phyloP scores from a whole-genome alignment of 2,113 vertebrate species.

The Grammomys dolichurus region DNA sequence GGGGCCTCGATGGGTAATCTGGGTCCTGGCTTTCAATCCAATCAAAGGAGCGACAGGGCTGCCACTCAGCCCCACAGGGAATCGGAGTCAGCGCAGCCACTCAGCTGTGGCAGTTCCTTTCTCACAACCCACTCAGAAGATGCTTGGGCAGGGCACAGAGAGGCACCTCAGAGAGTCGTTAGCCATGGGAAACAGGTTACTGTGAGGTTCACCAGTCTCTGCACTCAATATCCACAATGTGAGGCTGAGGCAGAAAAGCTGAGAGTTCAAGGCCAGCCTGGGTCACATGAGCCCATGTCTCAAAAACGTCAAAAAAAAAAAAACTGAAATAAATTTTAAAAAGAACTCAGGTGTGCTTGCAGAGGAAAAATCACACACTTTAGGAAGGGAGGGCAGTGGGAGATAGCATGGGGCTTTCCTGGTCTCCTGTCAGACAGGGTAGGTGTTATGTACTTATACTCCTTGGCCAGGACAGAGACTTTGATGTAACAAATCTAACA shows the following conservation, averaged over 20 bases:
- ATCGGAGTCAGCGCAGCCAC: background rate
- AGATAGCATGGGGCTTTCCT: no score
- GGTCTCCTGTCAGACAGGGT: background rate
- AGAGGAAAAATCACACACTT: accelerated
- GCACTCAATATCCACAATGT: background rate
- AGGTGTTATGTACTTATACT: background rate
- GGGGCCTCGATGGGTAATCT: background rate
- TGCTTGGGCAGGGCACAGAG: background rate
- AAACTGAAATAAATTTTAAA: no score
- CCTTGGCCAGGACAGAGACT: background rate
- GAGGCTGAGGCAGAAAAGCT: background rate
- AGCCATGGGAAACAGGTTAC: background rate
- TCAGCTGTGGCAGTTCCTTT: background rate
- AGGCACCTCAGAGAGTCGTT: background rate
- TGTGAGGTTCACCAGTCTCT: background rate
- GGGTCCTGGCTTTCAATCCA: background rate
- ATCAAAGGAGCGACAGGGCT: background rate
- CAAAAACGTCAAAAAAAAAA: background rate
- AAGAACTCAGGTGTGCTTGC: accelerated
- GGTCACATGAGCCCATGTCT: background rate
- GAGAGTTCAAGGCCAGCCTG: background rate
- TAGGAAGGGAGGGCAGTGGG: no score
- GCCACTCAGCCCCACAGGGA: background rate
- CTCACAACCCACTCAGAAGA: background rate
- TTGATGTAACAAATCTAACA: accelerated